Base-by-base conservation (phyloP, 53 echinoderm and acorn worm species). In the Temnopleurus reevesii region DNA sequence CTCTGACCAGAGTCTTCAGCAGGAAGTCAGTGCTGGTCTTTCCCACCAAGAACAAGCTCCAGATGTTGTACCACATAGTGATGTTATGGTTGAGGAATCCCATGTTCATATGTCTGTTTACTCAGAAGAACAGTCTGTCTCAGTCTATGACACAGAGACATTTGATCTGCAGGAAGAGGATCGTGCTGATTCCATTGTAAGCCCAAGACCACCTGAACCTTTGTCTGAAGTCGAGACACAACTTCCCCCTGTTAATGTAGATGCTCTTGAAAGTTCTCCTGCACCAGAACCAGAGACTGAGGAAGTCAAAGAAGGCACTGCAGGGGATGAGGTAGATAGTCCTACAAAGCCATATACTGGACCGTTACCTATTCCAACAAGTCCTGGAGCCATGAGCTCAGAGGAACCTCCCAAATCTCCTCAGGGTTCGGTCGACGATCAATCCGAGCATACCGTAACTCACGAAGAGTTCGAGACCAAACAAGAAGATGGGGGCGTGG, bases 271-370 rank as follows among this genome's bases (percentile, higher is more conserved):
- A 61, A 87, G 65, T 45, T 46, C 65, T 47, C 71, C 87, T 5
- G 56, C 81, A 43, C 93, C 90, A 28, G 71, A 91, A 46, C 90
- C 93, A 4, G 79, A 90, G 46, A 54, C 92, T 21, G 92, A 96
- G 54, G 81, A 89, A 1, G 76, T 81, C 25, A 91, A 93, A 36
- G 93, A 93, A 49, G 89, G 57, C 1, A 76, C 45, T 28, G 91
- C 45, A 29, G 77, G 77, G 31, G 94, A 90, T 61, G 96, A 96
- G 56, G 92, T 96, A 18, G 96, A 96, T 90, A 94, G 96, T 63
- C 93, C 96, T 36, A 93, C 96, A 15, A 96, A 96, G 91, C 96
- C 96, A 17, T 87, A 47, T 66, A 66, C 30, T 33, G 71, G 53
- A 49, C 36, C 30, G 9, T 12, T 85, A 15, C 44, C 53, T 17